A percentile compares a stretch with the other conserved stretches of the same genome.
These are phyloP conservation scores for Agonum fuliginosum DNA, from an alignment of 2,888 invertebrate genomes.

Conservation along the genomic window DNA sequence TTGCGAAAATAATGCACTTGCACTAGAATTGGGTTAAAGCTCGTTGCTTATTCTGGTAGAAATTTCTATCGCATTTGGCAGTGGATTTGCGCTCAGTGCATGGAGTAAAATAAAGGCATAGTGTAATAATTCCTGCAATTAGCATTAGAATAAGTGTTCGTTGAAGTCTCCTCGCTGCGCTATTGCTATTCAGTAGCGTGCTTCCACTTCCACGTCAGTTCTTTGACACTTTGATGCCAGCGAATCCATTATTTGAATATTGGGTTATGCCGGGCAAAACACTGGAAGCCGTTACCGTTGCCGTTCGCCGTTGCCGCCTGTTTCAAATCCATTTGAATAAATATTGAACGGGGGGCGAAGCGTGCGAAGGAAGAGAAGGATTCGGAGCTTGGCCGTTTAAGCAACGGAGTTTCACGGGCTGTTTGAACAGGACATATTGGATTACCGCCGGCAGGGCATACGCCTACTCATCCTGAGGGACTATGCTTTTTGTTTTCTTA, in stretches of 20 bases:
- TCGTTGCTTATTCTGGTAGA: too few species aligned
- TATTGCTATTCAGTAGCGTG: neutral
- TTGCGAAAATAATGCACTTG: too few species aligned
- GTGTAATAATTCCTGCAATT: conserved; percentile 15
- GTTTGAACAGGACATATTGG: conserved; percentile 35
- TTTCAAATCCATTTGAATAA: conserved; percentile 38
- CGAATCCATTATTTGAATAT: conserved; percentile 44
- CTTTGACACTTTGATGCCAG: conserved; percentile 26
- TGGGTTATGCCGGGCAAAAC: conserved; percentile 26
- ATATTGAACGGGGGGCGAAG: conserved; percentile 17
- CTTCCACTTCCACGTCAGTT: neutral
- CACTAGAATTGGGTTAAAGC: too few species aligned
- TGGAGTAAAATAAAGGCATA: too few species aligned
- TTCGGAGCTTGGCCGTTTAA: conserved; percentile 12
- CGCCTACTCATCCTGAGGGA: neutral
- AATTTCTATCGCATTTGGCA: too few species aligned
- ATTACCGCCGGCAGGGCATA: too few species aligned
- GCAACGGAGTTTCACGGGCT: neutral
- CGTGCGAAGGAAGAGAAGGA: too few species aligned
- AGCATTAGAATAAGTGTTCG: conserved; percentile 27
- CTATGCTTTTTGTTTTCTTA: neutral
- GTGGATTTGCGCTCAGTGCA: too few species aligned
- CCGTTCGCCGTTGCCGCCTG: neutral
- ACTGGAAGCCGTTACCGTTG: neutral
- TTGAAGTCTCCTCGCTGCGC: neutral